Percentiles rank a stretch among this genome's conserved stretches.
These are phyloP conservation scores for Synanthedon tipuliformis DNA, from an alignment of 2,888 invertebrate genomes.

Conservation along the genomic window DNA sequence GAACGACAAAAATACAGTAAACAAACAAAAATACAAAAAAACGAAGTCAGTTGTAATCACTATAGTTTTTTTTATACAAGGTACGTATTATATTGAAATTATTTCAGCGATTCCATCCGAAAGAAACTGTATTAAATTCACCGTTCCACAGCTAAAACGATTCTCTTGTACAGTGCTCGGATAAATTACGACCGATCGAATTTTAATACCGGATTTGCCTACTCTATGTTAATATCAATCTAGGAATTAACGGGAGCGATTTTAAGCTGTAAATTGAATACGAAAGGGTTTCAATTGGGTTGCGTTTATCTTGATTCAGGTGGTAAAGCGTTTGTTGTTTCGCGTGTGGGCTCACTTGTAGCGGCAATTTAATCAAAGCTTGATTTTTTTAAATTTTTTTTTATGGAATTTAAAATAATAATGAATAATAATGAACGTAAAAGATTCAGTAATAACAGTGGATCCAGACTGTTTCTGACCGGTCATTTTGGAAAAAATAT, in stretches of 20 bases:
- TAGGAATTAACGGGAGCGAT: slow-evolving; percentile 21
- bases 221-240: slow-evolving; percentile 38
- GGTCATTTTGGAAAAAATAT: too few relatives aligned
- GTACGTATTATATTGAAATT: too few relatives aligned
- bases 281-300: slow-evolving; percentile 15
- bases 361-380: not conserved
- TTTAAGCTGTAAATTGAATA: slow-evolving; percentile 30
- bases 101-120: not conserved
- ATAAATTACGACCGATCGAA: slow-evolving; percentile 56
- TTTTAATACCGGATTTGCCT: slow-evolving; percentile 59
- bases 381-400: too few relatives aligned
- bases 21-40: too few relatives aligned
- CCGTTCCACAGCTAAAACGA: slow-evolving; percentile 46
- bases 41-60: too few relatives aligned
- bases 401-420: too few relatives aligned
- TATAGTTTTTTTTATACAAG: too few relatives aligned
- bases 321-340: not conserved
- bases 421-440: too few relatives aligned
- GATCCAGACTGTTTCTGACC: too few relatives aligned
- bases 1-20: too few relatives aligned
- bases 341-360: not conserved
- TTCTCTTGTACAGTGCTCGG: slow-evolving; percentile 46
- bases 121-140: not conserved
- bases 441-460: too few relatives aligned
- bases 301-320: slow-evolving; percentile 6